Evolutionary conservation across 1,140 invertebrate species (phyloP).

Genomic region (Triops cancriformis): DNA sequence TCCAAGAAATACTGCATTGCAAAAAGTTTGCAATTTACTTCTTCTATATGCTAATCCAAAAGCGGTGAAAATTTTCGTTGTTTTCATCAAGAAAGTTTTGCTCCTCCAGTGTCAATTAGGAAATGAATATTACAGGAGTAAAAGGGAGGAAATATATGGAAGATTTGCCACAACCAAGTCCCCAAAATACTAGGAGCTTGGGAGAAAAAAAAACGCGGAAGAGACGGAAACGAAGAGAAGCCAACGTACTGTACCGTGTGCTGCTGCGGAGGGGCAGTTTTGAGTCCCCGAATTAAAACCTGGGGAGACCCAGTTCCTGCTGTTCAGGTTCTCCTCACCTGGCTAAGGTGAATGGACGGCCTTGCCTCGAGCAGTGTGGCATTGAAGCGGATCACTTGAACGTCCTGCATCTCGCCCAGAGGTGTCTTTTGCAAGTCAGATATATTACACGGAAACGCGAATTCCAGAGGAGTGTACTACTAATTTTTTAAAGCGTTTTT

Average conservation of each 20-base stretch:
- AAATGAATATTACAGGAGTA: too few relatives aligned
- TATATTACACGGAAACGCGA: neutral
- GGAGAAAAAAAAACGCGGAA: neutral
- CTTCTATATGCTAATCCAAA: too few relatives aligned
- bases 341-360: neutral
- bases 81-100: too few relatives aligned
- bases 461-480: neutral
- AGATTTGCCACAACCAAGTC: neutral
- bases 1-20: too few relatives aligned
- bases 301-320: constrained; percentile 6
- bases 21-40: too few relatives aligned
- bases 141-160: too few relatives aligned
- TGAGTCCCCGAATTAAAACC: neutral
- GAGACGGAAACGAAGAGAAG: neutral
- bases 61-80: too few relatives aligned
- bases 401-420: neutral
- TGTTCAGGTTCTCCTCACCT: neutral
- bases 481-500: neutral
- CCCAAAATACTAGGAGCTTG: neutral
- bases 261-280: neutral
- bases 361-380: constrained; percentile 8
- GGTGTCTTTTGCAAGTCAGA: neutral
- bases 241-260: neutral
- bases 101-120: too few relatives aligned
- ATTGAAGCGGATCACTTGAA: neutral